Evolutionary conservation across 2,113 vertebrate species (phyloP), one percentile per base, ranked within the genome.

Genomic region (Damaliscus lunatus): DNA sequence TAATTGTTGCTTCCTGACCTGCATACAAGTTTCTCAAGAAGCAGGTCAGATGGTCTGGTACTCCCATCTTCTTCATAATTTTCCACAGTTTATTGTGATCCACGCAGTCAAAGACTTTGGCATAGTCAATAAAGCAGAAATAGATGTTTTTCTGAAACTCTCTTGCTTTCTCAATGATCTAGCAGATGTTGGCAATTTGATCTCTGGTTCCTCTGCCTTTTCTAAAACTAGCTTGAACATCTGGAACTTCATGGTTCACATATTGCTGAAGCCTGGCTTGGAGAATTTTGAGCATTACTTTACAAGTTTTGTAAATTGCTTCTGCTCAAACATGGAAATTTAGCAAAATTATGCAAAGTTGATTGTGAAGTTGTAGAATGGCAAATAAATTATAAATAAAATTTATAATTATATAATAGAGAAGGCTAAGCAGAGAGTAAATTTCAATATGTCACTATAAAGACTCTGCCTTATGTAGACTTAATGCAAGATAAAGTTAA

Each of bases 321-420:
- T 99, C 98, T 99, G 99, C 99, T 99, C 99, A 99, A 99, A 99
- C 99, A 99, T 98, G 98, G 98, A 99, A 99, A 99, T 98, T 99
- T 99, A 99, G 98, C 99, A 98, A 99, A 99, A 99, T 99, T 99
- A 99, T 99, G 99, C 99, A 99, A 99, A 99, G 98, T 99, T 99
- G 98, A 99, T 99, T 99, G 98, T 99, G 99, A 99, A 98, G 99
- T 99, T 99, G 99, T 99, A 99, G 99, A 99, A 99, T 99, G 99
- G 98, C 99, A 99, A 99, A 99, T 99, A n/a, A n/a, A n/a, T n/a
- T n/a, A n/a, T n/a, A n/a, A n/a, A n/a, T n/a, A n/a, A 99, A 99
- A 99, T 99, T 99, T 99, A 99, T 99, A 99, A 99, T 99, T 99
- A 99, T 98, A 99, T 99, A 99, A 99, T 99, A 99, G 98, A 98